phyloP scores from a whole-genome alignment of 1,140 invertebrate genomes.

The Triops cancriformis region DNA sequence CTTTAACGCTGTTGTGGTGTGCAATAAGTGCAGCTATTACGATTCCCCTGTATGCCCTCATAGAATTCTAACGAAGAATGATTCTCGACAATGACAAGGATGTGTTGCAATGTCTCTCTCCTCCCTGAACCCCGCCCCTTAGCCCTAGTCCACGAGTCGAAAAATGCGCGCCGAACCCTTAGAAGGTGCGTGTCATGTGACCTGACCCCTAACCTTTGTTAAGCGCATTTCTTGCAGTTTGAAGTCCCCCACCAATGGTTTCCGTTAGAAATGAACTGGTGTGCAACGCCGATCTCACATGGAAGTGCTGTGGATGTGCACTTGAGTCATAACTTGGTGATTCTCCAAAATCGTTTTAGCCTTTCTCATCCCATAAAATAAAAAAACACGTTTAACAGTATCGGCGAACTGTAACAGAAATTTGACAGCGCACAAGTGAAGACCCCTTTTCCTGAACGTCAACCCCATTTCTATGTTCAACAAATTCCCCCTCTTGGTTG shows the following conservation, averaged over 20 bases:
- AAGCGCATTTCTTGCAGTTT: background rate
- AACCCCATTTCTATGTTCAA: background rate
- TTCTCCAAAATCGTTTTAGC: background rate
- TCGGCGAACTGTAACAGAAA: background rate
- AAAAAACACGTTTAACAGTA: background rate
- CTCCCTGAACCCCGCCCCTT: background rate
- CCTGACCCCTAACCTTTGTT: slow-evolving; percentile 3
- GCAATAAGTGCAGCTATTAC: slow-evolving; percentile 4
- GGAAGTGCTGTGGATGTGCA: slow-evolving; percentile 3
- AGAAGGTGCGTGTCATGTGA: background rate
- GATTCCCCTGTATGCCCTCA: background rate
- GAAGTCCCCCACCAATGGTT: background rate
- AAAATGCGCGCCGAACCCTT: background rate
- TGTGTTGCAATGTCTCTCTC: background rate
- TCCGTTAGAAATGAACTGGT: background rate
- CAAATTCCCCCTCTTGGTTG: background rate
- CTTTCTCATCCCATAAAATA: background rate
- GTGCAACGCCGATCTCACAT: background rate
- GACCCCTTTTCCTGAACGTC: background rate
- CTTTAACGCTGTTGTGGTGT: slow-evolving; percentile 6
- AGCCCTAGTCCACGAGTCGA: background rate
- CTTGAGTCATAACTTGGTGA: background rate
- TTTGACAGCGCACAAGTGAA: background rate
- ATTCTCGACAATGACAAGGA: background rate
- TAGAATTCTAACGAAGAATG: background rate